Conservation (phyloP, 2,113 vertebrate genomes). For the Emydura subglobosa region DNA sequence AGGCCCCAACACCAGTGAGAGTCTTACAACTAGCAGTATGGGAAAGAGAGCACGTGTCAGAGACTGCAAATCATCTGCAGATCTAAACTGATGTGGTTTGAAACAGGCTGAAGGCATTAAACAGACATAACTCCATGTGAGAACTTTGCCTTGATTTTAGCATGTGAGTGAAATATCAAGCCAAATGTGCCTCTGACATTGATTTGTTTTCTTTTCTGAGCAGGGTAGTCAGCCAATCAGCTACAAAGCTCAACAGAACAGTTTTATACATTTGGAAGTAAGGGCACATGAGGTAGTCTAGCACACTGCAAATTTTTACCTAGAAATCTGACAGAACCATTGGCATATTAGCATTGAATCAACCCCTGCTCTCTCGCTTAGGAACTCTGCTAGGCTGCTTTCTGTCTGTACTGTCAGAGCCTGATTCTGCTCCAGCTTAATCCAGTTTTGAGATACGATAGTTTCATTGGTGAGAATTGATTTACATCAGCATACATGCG, state of each 20-base stretch:
- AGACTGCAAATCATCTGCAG: conserved; percentile 31
- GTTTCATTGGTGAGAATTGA: not conserved
- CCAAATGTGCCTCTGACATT: conserved; percentile 9
- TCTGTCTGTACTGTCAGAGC: accelerated
- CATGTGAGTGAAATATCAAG: conserved; percentile 55
- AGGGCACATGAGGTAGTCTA: conserved; percentile 50
- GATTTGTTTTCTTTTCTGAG: conserved; percentile 33
- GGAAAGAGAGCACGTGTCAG: not conserved
- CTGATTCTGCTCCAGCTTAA: not conserved
- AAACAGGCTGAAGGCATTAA: conserved; percentile 34
- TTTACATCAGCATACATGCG: not conserved
- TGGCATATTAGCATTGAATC: conserved; percentile 16
- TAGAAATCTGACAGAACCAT: conserved; percentile 13
- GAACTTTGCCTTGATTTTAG: conserved; percentile 60
- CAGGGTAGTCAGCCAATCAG: not conserved
- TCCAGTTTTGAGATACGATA: not conserved
- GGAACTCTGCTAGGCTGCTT: not conserved
- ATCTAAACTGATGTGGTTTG: not conserved
- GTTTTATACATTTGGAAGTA: not conserved
- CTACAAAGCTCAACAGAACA: conserved; percentile 42
- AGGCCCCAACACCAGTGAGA: conserved; percentile 15
- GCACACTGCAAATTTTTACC: not conserved
- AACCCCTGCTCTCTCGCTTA: not conserved
- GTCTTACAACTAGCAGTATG: not conserved
- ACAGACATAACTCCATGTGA: conserved; percentile 39